Conservation (phyloP, 2,797 vertebrate species). For the Ceryle rudis region DNA sequence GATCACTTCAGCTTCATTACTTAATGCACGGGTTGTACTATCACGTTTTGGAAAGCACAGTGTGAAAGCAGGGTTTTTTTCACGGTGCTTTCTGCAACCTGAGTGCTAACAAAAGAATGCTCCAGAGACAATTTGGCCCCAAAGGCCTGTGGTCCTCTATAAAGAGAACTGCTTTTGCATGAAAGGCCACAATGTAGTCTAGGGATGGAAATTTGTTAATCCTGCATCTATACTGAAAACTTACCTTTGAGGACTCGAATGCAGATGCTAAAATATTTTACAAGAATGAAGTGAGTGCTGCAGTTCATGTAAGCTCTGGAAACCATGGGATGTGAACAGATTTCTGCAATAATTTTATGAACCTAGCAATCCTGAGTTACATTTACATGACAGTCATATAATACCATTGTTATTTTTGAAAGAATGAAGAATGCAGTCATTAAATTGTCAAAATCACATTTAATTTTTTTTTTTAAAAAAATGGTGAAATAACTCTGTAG, state of each 20-base stretch:
- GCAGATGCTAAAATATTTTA: slow-evolving; percentile 46
- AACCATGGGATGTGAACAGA: slow-evolving; percentile 50
- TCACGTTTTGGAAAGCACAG: neutral
- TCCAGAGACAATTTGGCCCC: neutral
- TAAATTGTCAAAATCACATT: slow-evolving; percentile 58
- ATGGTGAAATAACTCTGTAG: neutral
- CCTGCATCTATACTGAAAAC: slow-evolving; percentile 3
- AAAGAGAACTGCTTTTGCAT: neutral
- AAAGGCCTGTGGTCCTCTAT: neutral
- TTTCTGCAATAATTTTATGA: slow-evolving; percentile 61
- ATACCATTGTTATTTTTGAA: slow-evolving; percentile 52
- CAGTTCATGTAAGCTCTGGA: slow-evolving; percentile 65
- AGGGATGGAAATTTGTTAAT: slow-evolving; percentile 39
- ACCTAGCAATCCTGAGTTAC: slow-evolving; percentile 12
- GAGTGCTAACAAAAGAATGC: neutral
- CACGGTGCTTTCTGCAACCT: neutral
- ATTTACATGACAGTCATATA: slow-evolving; percentile 54
- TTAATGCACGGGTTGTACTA: neutral
- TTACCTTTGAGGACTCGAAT: slow-evolving; percentile 32
- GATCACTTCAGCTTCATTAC: neutral
- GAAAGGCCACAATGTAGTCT: neutral
- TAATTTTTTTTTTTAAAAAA: slow-evolving; percentile 49
- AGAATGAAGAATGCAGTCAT: slow-evolving; percentile 45
- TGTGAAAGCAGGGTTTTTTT: neutral
- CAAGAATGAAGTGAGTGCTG: slow-evolving; percentile 44